phyloP scores from a whole-genome alignment of 2,888 invertebrate genomes.

The Hirtodrosophila alboralis region DNA sequence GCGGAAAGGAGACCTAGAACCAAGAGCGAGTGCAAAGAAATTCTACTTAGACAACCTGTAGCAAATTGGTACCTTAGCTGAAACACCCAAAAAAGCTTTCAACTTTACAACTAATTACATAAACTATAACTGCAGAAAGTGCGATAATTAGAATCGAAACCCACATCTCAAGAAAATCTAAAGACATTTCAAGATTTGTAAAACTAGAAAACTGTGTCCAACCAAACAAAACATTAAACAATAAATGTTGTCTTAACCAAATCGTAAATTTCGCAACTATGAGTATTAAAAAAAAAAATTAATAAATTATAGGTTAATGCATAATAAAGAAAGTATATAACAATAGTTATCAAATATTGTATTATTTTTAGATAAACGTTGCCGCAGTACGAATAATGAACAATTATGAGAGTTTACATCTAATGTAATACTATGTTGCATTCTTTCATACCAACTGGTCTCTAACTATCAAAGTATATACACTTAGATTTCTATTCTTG shows the following conservation, averaged over 20 bases:
- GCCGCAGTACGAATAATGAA: constrained; percentile 35
- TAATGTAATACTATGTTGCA: constrained; percentile 5
- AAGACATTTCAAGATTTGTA: constrained; percentile 13
- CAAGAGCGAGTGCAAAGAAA: constrained; percentile 35
- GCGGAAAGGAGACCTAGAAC: constrained; percentile 35
- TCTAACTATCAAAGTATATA: constrained; percentile 18
- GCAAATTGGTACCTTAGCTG: constrained; percentile 75
- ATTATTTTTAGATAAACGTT: constrained; percentile 76
- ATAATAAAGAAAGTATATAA: constrained; percentile 4
- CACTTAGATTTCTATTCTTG: constrained; percentile 25
- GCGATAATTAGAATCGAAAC: constrained; percentile 12
- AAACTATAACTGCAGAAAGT: constrained; percentile 47
- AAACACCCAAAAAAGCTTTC: constrained; percentile 58
- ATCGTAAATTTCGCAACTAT: constrained; percentile 8
- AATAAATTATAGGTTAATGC: constrained; percentile 8
- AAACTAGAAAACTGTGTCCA: constrained; percentile 41
- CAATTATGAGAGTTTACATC: constrained; percentile 28
- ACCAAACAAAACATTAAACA: constrained; percentile 31
- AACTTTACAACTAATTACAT: constrained; percentile 46
- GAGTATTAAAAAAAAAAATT: neutral
- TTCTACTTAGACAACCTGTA: constrained; percentile 71
- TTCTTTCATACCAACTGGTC: constrained; percentile 16
- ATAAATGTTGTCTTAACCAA: constrained; percentile 38
- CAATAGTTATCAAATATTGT: constrained; percentile 29
- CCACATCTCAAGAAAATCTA: constrained; percentile 12